phyloP scores from a whole-genome alignment of 2,113 vertebrate genomes.

The Cervus canadensis region DNA sequence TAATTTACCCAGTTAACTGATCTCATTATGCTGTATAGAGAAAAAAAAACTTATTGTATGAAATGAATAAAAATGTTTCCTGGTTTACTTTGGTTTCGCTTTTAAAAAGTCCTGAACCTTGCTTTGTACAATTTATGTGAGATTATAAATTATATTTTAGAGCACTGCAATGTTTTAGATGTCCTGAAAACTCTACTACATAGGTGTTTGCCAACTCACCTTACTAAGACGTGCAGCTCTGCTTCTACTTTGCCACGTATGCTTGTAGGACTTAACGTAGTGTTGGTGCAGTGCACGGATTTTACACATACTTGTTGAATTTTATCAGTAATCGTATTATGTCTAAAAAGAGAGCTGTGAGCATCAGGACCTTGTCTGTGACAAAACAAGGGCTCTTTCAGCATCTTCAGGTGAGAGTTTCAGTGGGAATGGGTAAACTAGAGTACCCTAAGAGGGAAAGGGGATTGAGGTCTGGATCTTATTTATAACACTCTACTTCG shows the following conservation, averaged over 20 bases:
- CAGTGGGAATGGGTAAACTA: background rate
- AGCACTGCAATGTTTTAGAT: background rate
- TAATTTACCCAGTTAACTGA: background rate
- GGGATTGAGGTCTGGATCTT: background rate
- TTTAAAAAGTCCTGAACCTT: background rate
- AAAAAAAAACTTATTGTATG: background rate
- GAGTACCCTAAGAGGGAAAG: background rate
- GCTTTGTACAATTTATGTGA: background rate
- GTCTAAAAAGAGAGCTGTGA: background rate
- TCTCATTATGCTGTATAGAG: background rate
- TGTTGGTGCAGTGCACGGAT: background rate
- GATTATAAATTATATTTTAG: background rate
- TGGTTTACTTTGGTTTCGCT: background rate
- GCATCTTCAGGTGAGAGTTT: background rate
- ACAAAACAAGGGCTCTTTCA: background rate
- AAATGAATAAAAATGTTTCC: constrained; percentile 12
- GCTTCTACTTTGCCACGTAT: background rate
- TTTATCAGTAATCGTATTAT: background rate
- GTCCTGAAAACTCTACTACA: background rate
- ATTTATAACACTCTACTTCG: background rate
- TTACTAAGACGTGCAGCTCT: background rate
- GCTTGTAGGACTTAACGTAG: fast-evolving
- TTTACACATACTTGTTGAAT: background rate
- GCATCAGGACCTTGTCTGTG: background rate
- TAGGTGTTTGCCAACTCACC: background rate